Evolutionary conservation across 2,888 invertebrate species (phyloP).

Genomic region (Carabus problematicus): DNA sequence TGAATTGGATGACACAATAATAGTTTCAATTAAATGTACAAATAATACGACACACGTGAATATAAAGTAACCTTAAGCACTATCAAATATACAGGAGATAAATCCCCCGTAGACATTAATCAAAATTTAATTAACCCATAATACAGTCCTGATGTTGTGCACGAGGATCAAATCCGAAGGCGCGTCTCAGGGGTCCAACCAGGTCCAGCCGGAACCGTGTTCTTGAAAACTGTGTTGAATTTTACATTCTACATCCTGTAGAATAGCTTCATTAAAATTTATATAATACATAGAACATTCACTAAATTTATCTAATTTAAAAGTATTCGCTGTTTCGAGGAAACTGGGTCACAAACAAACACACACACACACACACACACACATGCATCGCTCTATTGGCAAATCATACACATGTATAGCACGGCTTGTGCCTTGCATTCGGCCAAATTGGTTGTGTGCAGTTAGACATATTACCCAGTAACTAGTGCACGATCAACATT

Average conservation of each 20-base stretch:
- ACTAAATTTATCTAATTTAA: constrained; percentile 40
- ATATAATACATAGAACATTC: constrained; percentile 41
- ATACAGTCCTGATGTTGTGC: too few relatives aligned
- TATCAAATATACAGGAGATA: too few relatives aligned
- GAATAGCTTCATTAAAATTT: constrained; percentile 35
- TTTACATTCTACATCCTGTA: constrained; percentile 27
- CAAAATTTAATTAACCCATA: too few relatives aligned
- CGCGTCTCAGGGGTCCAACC: too few relatives aligned
- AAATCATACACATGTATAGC: constrained; percentile 10
- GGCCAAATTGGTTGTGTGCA: background rate
- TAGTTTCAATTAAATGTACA: too few relatives aligned
- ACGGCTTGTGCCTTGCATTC: too few relatives aligned
- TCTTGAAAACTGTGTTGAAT: background rate
- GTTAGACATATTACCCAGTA: background rate
- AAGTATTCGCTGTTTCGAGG: constrained; percentile 19
- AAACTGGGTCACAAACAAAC: constrained; percentile 29
- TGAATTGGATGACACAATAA: too few relatives aligned
- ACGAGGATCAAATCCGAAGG: too few relatives aligned
- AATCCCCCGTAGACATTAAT: too few relatives aligned
- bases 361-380: constrained; percentile 1
- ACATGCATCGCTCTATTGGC: background rate
- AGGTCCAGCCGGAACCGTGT: too few relatives aligned
- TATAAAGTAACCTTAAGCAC: too few relatives aligned
- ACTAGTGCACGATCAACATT: constrained; percentile 27
- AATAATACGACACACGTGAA: too few relatives aligned